Base-by-base conservation (phyloP, 2,113 vertebrate genomes). In the Bos javanicus region DNA sequence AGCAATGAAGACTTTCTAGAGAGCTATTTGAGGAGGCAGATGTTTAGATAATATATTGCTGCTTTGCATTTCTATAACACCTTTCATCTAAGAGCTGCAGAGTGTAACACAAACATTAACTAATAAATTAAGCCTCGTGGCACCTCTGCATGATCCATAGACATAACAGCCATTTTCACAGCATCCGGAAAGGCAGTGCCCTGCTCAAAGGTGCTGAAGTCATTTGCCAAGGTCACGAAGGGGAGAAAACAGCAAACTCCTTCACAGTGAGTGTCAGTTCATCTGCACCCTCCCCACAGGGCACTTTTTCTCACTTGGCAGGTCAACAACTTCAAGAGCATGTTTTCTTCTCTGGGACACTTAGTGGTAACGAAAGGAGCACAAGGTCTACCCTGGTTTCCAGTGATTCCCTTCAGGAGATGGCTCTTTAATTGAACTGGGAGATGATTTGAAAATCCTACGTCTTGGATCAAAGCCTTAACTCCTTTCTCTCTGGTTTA, bases 71-170 rank as follows among this genome's bases (percentile, higher is more conserved):
- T 95, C 96, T 83, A 0, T 54, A 80, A 26, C 87, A 87, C 96
- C 91, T 89, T 94, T 67, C 60, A 23, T 88, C 91, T 46, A 71
- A 80, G 88, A 71, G 93, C 86, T 43, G 71, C 88, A 46, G 82
- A 93, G 87, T 92, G 67, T 30, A 93, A 89, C 93, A 62, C 85
- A 96, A 97, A 93, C 91, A 95, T 52, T 88, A 96, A 90, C 94
- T 93, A 96, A 95, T 96, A 96, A 96, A 97, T 94, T 93, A 88
- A 97, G 30, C 88, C 46, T 93, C 0, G 0, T 95, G 94, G 56
- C 94, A 95, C 88, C 93, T 83, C 64, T 78, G 82, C 36, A 4
- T 93, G 91, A 95, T 91, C 23, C 1, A 94, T 93, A 86, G 85
- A 16, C 39, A 5, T 30, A 94, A 89, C 60, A 83, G 86, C n/a